Evolutionary conservation across 2,113 vertebrate genomes (phyloP).

Genomic region (Bungarus multicinctus): DNA sequence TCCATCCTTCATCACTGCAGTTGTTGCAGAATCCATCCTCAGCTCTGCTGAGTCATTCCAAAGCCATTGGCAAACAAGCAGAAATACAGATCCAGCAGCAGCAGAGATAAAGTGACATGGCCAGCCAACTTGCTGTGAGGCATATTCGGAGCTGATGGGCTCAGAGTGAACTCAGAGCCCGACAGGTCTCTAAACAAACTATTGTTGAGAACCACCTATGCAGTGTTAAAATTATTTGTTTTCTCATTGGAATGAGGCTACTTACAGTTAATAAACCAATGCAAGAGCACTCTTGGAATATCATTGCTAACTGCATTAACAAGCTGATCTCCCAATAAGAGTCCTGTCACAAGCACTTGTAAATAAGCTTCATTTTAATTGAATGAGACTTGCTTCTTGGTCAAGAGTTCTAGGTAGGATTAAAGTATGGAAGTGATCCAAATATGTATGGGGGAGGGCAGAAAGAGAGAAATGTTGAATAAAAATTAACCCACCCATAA

Average conservation of each 20-base stretch:
- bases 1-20: too few relatives aligned
- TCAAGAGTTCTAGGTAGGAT: background rate
- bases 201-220: background rate
- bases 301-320: background rate
- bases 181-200: background rate
- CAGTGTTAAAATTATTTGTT: background rate
- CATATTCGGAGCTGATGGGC: too few relatives aligned
- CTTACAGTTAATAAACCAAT: background rate
- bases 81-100: too few relatives aligned
- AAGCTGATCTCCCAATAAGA: background rate
- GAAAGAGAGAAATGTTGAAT: background rate
- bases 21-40: too few relatives aligned
- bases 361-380: background rate
- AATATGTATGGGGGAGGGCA: background rate
- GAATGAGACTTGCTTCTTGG: background rate
- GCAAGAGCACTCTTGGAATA: background rate
- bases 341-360: background rate
- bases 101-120: too few relatives aligned
- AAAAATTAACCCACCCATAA: background rate
- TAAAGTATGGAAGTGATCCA: background rate
- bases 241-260: background rate
- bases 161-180: too few relatives aligned
- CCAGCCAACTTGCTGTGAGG: too few relatives aligned
- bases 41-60: too few relatives aligned
- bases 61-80: too few relatives aligned